Base-by-base conservation (phyloP, 37 sponge, comb jelly and placozoan genomes). In the Hormiphora californensis region DNA sequence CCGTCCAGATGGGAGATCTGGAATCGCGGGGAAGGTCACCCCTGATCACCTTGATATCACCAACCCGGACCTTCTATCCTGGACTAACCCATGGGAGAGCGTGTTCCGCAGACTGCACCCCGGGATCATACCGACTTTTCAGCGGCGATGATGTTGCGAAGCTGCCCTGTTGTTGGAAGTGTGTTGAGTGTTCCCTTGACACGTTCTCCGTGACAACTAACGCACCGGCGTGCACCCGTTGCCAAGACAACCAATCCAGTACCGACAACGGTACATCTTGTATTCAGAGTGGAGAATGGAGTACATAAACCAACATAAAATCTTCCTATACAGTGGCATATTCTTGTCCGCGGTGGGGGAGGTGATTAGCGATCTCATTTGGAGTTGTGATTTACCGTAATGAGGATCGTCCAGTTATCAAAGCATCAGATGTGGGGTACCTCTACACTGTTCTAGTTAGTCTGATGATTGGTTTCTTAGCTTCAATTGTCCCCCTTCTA, bases 71-170 rank as follows among this genome's bases (percentile, higher is more conserved):
- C 44, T 73, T 7, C n/a, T 73, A 23, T n/a, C n/a, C n/a, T n/a
- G n/a, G n/a, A n/a, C n/a, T n/a, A n/a, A n/a, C n/a, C n/a, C n/a
- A n/a, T n/a, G n/a, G 25, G 19, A 2, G 38, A 2, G 15, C 32
- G 17, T 73, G 81, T 36, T 73, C 81, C 3, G 44, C 9, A 33
- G 7, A 43, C 7, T 73, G 81, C 46, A 9, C 19, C 17, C 81
- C 81, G n/a, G 81, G 81, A 2, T 43, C 9, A 25, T 73, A 40
- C 81, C 40, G 81, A 40, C n/a, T n/a, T n/a, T n/a, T n/a, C n/a
- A n/a, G n/a, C n/a, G n/a, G n/a, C n/a, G 19, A 73, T 23, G 25
- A 12, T 23, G 19, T 36, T n/a, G 43, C 28, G 19, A 7, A 73
- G 3, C 46, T 73, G 41, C 12, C 81, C 44, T 73, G 81, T 19